Conservation (phyloP, 2,113 vertebrate genomes). For the Phyllopteryx taeniolatus region DNA sequence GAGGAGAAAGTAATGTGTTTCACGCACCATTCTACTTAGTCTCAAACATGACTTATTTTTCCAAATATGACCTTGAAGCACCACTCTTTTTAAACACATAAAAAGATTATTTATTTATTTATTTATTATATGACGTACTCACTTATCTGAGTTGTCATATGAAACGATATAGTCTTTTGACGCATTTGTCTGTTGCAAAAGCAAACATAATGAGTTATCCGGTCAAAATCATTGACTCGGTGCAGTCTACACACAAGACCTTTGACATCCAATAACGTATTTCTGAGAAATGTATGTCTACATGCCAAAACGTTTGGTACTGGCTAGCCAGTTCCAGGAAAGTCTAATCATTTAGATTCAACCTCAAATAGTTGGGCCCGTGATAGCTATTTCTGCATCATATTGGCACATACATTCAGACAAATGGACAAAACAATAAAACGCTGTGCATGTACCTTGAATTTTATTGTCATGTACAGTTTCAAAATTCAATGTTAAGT, state of each 20-base stretch:
- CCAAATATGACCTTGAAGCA: no score
- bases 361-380: constrained; percentile 7
- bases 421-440: neutral
- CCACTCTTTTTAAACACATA: no score
- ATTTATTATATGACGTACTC: no score
- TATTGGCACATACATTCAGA: neutral
- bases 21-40: no score
- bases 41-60: no score
- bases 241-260: constrained; percentile 25
- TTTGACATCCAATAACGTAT: constrained; percentile 18
- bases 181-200: neutral
- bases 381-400: neutral
- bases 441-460: neutral
- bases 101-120: no score
- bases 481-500: constrained; percentile 37
- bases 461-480: constrained; percentile 48
- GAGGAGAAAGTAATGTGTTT: no score
- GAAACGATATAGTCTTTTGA: neutral
- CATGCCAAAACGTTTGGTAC: constrained; percentile 8
- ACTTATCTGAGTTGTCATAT: no score
- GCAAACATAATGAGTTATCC: neutral
- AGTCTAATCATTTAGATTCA: neutral
- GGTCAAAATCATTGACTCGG: constrained; percentile 13
- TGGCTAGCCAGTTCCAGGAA: neutral
- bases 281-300: constrained; percentile 30